Conservation (phyloP, 1,140 invertebrate genomes). For the Anastrepha ludens region DNA sequence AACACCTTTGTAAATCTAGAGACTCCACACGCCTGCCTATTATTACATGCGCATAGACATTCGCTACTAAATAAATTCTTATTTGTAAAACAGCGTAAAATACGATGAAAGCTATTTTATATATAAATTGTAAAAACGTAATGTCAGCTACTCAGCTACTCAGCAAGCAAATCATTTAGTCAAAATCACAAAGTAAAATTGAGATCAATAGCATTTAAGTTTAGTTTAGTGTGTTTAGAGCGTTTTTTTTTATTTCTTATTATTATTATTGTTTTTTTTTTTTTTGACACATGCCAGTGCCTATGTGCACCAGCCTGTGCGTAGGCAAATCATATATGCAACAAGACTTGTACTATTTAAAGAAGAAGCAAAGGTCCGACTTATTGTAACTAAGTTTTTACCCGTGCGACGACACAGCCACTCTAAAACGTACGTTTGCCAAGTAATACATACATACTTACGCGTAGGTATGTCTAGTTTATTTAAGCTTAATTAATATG, state of each 20-base stretch:
- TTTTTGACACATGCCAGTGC: not conserved
- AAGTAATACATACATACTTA: not conserved
- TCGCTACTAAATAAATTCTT: conserved; percentile 19
- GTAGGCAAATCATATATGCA: not conserved
- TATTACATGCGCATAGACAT: not conserved
- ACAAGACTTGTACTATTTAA: conserved; percentile 22
- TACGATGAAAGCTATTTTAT: too few species aligned
- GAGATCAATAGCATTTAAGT: conserved; percentile 12
- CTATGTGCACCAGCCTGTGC: not conserved
- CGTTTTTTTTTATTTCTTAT: not conserved
- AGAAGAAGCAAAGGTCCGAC: not conserved
- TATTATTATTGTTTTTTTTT: not conserved
- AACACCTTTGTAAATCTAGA: not conserved
- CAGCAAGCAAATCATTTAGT: conserved; percentile 28
- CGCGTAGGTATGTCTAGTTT: not conserved
- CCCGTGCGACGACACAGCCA: not conserved
- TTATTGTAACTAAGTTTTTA: not conserved
- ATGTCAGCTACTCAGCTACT: not conserved
- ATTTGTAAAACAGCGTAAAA: conserved; percentile 42
- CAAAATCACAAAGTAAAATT: conserved; percentile 40
- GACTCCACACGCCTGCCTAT: not conserved
- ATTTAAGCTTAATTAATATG: not conserved
- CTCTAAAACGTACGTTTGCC: not conserved
- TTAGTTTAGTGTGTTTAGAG: not conserved
- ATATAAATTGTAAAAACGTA: not conserved